Base-by-base conservation (phyloP, 2,888 invertebrate species). In the Alsophila aescularia region DNA sequence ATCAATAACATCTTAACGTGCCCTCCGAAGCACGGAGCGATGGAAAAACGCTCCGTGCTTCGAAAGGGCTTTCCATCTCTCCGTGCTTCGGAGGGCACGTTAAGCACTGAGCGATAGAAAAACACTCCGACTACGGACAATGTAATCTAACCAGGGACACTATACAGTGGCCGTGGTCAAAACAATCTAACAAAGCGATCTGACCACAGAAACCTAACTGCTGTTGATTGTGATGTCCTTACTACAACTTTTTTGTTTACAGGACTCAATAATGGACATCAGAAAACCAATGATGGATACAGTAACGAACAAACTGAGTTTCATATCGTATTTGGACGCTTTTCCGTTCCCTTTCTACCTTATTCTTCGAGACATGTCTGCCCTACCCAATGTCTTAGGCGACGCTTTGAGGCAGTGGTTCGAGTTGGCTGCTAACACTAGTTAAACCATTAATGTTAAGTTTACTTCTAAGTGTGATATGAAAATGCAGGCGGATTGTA, bases 281-380 rank as follows among this genome's bases (percentile, higher is more conserved):
- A 93, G 95, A 62, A 94, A 96, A 70, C 96, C 97, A 0, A 83
- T 95, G 12, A 97, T 98, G 87, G 99, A 99, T 83, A 94, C 79
- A 0, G 69, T 65, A 2, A 92, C 93, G 24, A 91, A 92, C 56
- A 90, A 93, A 64, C 74, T 93, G 3, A 92, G 93, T 40, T 95
- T 98, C 70, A 93, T 94, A 66, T 94, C 96, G 0, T 99, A 99
- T 81, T 94, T 99, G 92, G 98, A 99, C 73, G 94, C 94, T 41
- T 99, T 99, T 86, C 99, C 99, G 0, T 99, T 99, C 85, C 98
- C 99, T 0, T 99, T 98, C 92, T 99, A 99, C 84, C 93, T 99
- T 42, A 96, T 99, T 71, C 93, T 99, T 21, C 91, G 97, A 54
- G 98, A 99, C 77, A 95, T 99, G 72, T 94, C 95, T 59, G 95